Base-by-base conservation (phyloP, 2,797 vertebrate genomes). In the Netta rufina region DNA sequence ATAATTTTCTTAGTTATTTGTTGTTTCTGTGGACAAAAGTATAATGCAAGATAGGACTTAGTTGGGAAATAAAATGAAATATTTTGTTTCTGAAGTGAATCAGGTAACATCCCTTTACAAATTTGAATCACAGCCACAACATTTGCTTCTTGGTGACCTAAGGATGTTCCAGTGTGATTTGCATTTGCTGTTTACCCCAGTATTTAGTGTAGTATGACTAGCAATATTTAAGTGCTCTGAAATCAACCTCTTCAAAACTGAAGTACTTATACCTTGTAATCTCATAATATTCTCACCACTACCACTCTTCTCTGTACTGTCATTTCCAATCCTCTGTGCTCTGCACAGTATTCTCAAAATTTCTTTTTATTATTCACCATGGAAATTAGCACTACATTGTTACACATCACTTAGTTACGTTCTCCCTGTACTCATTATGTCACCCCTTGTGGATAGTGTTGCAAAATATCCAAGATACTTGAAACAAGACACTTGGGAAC, bases 401-500 rank as follows among this genome's bases (percentile, higher is more conserved):
- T 96, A 90, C 70, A 72, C 58, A 81, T 81, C 87, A 73, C 83
- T 93, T 95, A 81, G 93, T 88, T 91, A 66, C 0, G 0, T 57
- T 87, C 88, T 95, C 93, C 43, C 71, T 76, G 30, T 27, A 60
- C 77, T 82, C 88, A 49, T 95, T 91, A 81, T 86, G 64, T 82
- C 64, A 66, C 67, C 80, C 88, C 83, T 91, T 79, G 93, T 84
- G 93, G 64, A 58, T 79, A 88, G 88, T 12, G 6, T 84, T 88
- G 71, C 74, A 73, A 90, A 96, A 95, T 82, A 95, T 76, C 67
- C 77, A 69, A 90, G 88, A 36, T 64, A 82, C 25, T 93, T 78
- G 73, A 93, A 95, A 87, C 49, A 85, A 94, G 79, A 58, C 83
- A n/a, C 85, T 81, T 58, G 91, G 90, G 86, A 91, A 61, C 64